These are phyloP conservation scores for Leptinotarsa tumamoca DNA, from an alignment of 2,888 invertebrate genomes.

Conservation along the genomic window DNA sequence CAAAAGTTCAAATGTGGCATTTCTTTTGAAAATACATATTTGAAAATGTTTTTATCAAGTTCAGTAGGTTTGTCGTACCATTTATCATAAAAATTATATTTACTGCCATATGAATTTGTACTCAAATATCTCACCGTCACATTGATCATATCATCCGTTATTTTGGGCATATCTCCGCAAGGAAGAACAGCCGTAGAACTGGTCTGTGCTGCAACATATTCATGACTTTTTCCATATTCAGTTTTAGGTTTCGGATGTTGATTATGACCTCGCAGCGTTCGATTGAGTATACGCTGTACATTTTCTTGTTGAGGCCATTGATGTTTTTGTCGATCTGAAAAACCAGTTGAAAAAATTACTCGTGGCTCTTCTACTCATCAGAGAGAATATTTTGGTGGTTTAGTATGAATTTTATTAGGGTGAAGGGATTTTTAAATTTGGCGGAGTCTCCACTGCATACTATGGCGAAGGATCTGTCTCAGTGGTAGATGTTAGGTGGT, in stretches of 20 bases:
- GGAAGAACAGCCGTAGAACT: slow-evolving; percentile 74
- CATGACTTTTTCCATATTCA: slow-evolving; percentile 29
- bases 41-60: no score
- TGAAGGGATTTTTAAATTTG: no score
- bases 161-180: slow-evolving; percentile 70
- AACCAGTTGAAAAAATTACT: background rate
- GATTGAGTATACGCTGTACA: background rate
- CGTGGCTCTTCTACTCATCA: no score
- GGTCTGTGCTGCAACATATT: slow-evolving; percentile 72
- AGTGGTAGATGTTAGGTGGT: no score
- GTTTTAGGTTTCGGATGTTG: slow-evolving; percentile 24
- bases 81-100: no score
- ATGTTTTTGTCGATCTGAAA: slow-evolving; percentile 5
- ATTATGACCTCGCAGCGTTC: background rate
- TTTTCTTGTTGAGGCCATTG: slow-evolving; percentile 8
- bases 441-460: no score
- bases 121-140: slow-evolving; percentile 25
- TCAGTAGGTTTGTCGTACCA: no score
- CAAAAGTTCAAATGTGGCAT: no score
- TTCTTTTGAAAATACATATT: no score
- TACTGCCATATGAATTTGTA: background rate
- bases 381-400: no score
- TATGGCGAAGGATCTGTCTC: no score
- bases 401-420: no score
- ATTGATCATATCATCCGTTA: slow-evolving; percentile 67